Evolutionary conservation across 1,140 invertebrate genomes (phyloP).

Genomic region (Leguminivora glycinivorella): DNA sequence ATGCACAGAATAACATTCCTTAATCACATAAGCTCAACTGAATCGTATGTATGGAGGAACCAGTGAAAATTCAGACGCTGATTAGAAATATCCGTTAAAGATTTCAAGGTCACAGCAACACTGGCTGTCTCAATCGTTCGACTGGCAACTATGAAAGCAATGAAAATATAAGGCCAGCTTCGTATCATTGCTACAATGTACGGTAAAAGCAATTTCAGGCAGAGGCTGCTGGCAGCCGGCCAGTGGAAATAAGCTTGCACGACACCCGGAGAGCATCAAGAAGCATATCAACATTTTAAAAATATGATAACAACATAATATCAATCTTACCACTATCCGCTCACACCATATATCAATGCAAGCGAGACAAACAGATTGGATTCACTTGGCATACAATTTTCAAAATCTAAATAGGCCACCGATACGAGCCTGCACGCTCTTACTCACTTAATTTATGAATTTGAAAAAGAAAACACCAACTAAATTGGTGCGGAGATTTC

Average conservation of each 20-base stretch:
- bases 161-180: neutral
- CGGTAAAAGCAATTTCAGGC: slow-evolving; percentile 71
- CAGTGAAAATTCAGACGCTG: too few relatives aligned
- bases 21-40: too few relatives aligned
- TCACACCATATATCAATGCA: neutral
- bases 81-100: neutral
- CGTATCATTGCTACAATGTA: slow-evolving; percentile 68
- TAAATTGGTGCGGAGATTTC: slow-evolving; percentile 10
- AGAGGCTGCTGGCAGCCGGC: slow-evolving; percentile 64
- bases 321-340: neutral
- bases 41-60: too few relatives aligned
- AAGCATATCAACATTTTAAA: slow-evolving; percentile 22
- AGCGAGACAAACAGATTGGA: neutral
- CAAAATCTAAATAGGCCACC: slow-evolving; percentile 32
- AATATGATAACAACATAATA: neutral
- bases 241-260: slow-evolving; percentile 70
- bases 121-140: neutral
- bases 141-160: neutral
- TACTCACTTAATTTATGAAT: slow-evolving; percentile 55
- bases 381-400: neutral
- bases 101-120: neutral
- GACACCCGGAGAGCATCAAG: slow-evolving; percentile 61
- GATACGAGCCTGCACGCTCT: slow-evolving; percentile 38
- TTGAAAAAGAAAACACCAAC: slow-evolving; percentile 11
- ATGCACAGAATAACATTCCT: too few relatives aligned